A percentile compares a stretch with the other conserved stretches of the same genome.
Conservation (phyloP, 2,797 vertebrate species). For the Anolis apletophallus region DNA sequence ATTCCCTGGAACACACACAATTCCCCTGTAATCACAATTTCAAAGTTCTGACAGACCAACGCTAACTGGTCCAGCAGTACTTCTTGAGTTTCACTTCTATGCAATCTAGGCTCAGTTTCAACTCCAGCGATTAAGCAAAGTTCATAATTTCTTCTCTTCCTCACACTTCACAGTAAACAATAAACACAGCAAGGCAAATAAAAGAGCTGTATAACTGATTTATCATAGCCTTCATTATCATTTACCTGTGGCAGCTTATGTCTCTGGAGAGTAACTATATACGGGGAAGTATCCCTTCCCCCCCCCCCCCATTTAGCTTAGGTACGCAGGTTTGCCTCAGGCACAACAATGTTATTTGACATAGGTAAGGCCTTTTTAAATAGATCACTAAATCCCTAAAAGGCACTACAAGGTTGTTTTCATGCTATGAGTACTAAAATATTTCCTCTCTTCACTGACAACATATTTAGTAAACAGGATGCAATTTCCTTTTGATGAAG, state of each 20-base stretch:
- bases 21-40: too few species aligned
- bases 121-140: not conserved
- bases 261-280: not conserved
- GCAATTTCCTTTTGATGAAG: constrained; percentile 10
- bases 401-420: not conserved
- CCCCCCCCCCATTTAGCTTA: not conserved
- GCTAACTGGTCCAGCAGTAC: not conserved
- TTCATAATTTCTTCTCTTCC: not conserved
- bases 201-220: not conserved
- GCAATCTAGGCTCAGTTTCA: not conserved
- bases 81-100: not conserved
- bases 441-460: not conserved
- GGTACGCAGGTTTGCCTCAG: not conserved
- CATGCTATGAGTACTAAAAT: accelerated
- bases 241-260: not conserved
- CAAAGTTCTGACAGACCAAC: too few species aligned
- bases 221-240: not conserved
- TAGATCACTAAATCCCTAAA: not conserved
- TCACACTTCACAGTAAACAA: not conserved
- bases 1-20: too few species aligned
- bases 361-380: not conserved
- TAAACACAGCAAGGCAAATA: not conserved
- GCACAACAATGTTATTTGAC: not conserved
- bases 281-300: not conserved
- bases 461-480: not conserved